These are phyloP conservation scores for Phrixothrix hirtus DNA, from an alignment of 2,888 invertebrate species.

Conservation along the genomic window DNA sequence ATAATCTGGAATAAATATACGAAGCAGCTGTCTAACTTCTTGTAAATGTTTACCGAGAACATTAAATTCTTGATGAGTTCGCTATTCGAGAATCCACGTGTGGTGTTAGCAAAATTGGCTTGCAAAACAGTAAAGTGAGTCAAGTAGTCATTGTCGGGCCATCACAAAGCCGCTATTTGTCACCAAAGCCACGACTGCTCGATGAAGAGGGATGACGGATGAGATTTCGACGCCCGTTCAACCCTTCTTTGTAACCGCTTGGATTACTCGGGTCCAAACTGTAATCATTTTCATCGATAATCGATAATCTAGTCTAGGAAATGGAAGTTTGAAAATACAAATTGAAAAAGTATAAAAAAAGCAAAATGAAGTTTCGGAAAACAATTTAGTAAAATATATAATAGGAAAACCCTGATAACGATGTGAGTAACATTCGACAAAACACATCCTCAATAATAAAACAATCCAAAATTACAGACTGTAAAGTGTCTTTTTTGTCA, in stretches of 20 bases:
- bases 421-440: constrained; percentile 2
- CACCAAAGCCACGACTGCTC: constrained; percentile 49
- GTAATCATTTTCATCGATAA: constrained; percentile 30
- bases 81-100: too few species aligned
- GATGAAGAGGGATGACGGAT: constrained; percentile 51
- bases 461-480: constrained; percentile 15
- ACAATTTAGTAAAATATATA: too few species aligned
- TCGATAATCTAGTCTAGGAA: constrained; percentile 24
- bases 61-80: too few species aligned
- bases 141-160: constrained; percentile 50
- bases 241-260: constrained; percentile 36
- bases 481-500: constrained; percentile 28
- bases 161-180: constrained; percentile 52
- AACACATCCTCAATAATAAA: constrained; percentile 6
- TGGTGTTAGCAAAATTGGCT: too few species aligned
- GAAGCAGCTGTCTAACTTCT: too few species aligned
- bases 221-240: constrained; percentile 40
- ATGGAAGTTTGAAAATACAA: too few species aligned
- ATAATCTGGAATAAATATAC: too few species aligned
- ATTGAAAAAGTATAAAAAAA: too few species aligned
- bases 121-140: constrained; percentile 48
- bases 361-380: too few species aligned
- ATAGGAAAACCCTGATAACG: neutral
- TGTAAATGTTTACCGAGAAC: too few species aligned
- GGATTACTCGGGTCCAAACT: constrained; percentile 26